Percentiles rank a stretch among this genome's conserved stretches.
These are phyloP conservation scores for Laticauda laticaudata DNA, from an alignment of 2,113 vertebrate genomes.

Conservation along the genomic window DNA sequence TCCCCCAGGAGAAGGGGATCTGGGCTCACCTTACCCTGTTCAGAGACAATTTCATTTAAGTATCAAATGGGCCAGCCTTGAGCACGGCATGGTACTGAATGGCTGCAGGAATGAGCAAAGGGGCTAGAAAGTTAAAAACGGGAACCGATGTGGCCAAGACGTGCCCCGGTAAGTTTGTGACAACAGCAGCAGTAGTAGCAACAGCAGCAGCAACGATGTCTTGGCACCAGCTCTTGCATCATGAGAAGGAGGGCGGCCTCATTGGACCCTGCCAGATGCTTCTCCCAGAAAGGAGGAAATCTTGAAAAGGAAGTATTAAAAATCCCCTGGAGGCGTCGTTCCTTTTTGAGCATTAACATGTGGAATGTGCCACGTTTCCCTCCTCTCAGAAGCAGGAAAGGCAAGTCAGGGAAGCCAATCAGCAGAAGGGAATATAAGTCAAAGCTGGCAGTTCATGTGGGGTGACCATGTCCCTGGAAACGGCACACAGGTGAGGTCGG, in stretches of 20 bases:
- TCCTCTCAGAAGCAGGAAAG: conserved; percentile 7
- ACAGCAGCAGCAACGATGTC: conserved; percentile 11
- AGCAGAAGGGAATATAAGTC: conserved; percentile 11
- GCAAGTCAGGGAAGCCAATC: conserved; percentile 25
- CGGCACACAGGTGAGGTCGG: conserved; percentile 26
- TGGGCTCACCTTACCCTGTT: conserved; percentile 74
- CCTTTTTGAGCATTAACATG: conserved; percentile 35
- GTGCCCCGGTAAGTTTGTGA: conserved; percentile 20
- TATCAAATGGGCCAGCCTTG: conserved; percentile 65
- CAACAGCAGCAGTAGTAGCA: neutral
- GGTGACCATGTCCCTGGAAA: conserved; percentile 47
- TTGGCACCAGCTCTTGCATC: conserved; percentile 11
- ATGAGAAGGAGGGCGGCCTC: conserved; percentile 16
- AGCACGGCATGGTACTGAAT: conserved; percentile 37
- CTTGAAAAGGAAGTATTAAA: conserved; percentile 61
- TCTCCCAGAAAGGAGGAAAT: neutral
- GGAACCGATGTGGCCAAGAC: conserved; percentile 40
- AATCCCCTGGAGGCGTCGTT: conserved; percentile 51
- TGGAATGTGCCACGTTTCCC: conserved; percentile 38
- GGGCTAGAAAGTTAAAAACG: conserved; percentile 69
- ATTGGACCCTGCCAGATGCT: neutral
- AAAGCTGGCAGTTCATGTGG: conserved; percentile 43
- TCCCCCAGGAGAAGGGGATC: conserved; percentile 19
- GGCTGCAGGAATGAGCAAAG: conserved; percentile 45
- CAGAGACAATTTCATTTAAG: conserved; percentile 75